Percentiles rank a stretch among this genome's conserved stretches.
These are phyloP conservation scores for Protobothrops flavoviridis DNA, from an alignment of 2,113 vertebrate genomes.

Conservation along the genomic window DNA sequence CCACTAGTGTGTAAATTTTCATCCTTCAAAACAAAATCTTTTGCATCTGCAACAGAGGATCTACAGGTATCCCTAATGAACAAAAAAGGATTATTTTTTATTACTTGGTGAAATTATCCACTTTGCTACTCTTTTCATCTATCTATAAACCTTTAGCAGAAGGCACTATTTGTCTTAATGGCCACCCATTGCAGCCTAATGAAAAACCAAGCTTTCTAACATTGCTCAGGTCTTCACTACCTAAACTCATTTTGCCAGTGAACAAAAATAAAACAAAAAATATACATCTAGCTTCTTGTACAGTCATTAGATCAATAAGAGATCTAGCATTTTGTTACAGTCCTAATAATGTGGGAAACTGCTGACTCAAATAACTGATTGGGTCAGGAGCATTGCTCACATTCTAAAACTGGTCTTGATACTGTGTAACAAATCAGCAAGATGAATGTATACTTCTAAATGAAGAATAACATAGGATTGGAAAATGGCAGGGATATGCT, in stretches of 20 bases:
- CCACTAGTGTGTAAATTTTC: constrained; percentile 50
- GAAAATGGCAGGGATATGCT: not conserved
- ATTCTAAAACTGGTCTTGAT: not conserved
- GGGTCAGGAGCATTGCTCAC: not conserved
- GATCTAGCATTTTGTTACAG: no score
- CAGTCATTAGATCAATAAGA: not conserved
- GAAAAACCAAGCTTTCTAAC: not conserved
- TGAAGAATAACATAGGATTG: not conserved
- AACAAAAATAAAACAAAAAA: not conserved
- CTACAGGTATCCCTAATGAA: constrained; percentile 47
- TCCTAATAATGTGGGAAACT: no score
- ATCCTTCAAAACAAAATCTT: constrained; percentile 42
- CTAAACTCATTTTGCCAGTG: not conserved
- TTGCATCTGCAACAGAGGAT: constrained; percentile 4
- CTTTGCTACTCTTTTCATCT: not conserved
- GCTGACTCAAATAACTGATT: not conserved
- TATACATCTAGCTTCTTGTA: not conserved
- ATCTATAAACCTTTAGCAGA: not conserved
- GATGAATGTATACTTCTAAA: not conserved
- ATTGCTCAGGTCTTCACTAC: no score
- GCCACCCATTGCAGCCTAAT: not conserved
- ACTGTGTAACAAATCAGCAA: not conserved
- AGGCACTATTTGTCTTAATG: not conserved
- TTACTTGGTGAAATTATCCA: not conserved
- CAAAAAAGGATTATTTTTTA: constrained; percentile 1